Evolutionary conservation across 1,140 invertebrate genomes (phyloP).

Genomic region (Drosophila ohnishii): DNA sequence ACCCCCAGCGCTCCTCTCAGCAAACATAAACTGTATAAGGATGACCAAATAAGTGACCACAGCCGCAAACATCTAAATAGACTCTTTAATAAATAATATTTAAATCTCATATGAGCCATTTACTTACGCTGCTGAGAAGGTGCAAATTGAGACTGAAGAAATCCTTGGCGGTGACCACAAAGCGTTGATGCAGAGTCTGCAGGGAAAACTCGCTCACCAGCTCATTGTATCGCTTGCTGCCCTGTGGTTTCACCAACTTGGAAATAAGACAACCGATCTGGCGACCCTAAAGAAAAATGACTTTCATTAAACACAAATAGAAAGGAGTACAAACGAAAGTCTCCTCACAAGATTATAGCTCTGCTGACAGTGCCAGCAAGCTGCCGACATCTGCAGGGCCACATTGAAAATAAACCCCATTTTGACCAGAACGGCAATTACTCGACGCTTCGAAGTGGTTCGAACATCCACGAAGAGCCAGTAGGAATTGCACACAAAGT

Average conservation of each 20-base stretch:
- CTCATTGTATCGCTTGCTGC: constrained; percentile 72
- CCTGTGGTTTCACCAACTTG: constrained; percentile 64
- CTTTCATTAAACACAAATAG: background rate
- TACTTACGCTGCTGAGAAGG: constrained; percentile 68
- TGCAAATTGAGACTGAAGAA: constrained; percentile 75
- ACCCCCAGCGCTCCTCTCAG: constrained; percentile 45
- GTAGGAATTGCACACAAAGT: constrained; percentile 61
- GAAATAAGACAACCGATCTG: constrained; percentile 74
- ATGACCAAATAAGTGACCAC: constrained; percentile 79
- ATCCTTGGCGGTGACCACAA: constrained; percentile 74
- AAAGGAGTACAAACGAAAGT: background rate
- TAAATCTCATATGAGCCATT: background rate
- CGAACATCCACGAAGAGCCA: constrained; percentile 55
- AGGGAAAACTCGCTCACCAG: constrained; percentile 73
- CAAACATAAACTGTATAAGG: constrained; percentile 80
- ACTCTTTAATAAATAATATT: background rate
- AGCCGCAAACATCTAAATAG: constrained; percentile 73
- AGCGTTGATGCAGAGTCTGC: constrained; percentile 75
- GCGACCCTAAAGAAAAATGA: constrained; percentile 49
- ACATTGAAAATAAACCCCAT: constrained; percentile 35
- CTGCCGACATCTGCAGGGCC: constrained; percentile 37
- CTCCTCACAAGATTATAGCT: constrained; percentile 57
- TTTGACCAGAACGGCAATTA: constrained; percentile 13
- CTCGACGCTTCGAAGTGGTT: background rate
- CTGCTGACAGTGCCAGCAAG: constrained; percentile 71